Conservation (phyloP, 1,140 invertebrate genomes). For the Cyclargus thomasi region DNA sequence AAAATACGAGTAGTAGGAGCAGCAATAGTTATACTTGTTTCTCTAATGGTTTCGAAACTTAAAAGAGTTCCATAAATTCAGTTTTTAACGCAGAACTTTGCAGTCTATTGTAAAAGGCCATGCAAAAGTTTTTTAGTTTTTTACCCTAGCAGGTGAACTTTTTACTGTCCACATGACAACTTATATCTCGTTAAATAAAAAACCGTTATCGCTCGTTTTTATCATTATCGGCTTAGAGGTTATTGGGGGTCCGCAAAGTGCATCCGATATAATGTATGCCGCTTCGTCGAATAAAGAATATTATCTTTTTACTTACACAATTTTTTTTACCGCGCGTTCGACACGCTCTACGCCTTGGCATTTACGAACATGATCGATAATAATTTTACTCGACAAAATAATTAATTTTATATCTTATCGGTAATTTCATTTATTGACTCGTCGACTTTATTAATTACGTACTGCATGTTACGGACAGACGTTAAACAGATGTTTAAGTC, state of each 20-base stretch:
- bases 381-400: not conserved
- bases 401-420: not conserved
- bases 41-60: too few relatives aligned
- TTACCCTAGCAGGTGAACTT: not conserved
- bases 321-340: not conserved
- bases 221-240: not conserved
- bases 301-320: not conserved
- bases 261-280: constrained; percentile 2
- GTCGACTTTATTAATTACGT: not conserved
- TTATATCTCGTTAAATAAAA: not conserved
- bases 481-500: not conserved
- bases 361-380: constrained; percentile 1
- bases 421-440: not conserved
- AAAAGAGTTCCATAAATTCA: too few relatives aligned
- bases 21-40: too few relatives aligned
- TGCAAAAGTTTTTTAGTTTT: constrained; percentile 5
- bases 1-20: too few relatives aligned
- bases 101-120: too few relatives aligned
- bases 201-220: constrained; percentile 1
- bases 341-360: not conserved
- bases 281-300: not conserved
- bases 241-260: not conserved
- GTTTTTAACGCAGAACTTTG: too few relatives aligned
- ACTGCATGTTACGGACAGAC: not conserved
- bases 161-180: not conserved